Evolutionary conservation across 2,797 vertebrate species (phyloP).

Genomic region (Naso thynnoides): DNA sequence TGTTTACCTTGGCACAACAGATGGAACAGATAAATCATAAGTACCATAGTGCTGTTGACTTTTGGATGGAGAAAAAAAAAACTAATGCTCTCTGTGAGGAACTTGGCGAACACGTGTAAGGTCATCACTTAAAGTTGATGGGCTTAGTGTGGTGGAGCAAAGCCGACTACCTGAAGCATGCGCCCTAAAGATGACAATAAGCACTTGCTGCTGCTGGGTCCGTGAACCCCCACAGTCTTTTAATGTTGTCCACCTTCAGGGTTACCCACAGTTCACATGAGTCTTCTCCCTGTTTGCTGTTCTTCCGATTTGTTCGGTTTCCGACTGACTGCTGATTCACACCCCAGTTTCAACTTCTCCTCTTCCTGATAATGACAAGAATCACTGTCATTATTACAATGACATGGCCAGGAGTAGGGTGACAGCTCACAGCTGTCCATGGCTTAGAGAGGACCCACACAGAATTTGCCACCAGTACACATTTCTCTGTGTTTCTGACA

Average conservation of each 20-base stretch:
- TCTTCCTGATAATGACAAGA: conserved; percentile 91
- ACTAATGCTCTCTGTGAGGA: conserved; percentile 37
- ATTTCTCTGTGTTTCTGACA: conserved; percentile 59
- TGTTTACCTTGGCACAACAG: conserved; percentile 52
- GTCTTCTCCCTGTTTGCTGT: conserved; percentile 79
- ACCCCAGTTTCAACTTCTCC: conserved; percentile 88
- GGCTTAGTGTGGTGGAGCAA: conserved; percentile 59
- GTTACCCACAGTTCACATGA: conserved; percentile 77
- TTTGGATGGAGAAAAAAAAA: conserved; percentile 23
- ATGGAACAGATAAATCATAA: conserved; percentile 39
- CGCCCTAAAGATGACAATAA: conserved; percentile 73
- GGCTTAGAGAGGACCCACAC: conserved; percentile 74
- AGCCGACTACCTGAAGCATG: conserved; percentile 74
- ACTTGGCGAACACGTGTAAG: conserved; percentile 32
- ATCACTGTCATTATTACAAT: conserved; percentile 86
- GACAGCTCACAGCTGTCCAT: conserved; percentile 73
- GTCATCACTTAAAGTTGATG: conserved; percentile 50
- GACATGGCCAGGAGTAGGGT: conserved; percentile 73
- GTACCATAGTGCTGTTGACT: conserved; percentile 37
- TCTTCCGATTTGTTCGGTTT: conserved; percentile 81
- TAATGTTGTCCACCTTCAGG: conserved; percentile 72
- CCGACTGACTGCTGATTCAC: conserved; percentile 81
- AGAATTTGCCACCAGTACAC: conserved; percentile 70
- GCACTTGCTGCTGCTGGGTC: conserved; percentile 70
- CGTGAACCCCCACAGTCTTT: conserved; percentile 66